A percentile compares a stretch with the other conserved stretches of the same genome.
Evolutionary conservation across 2,797 vertebrate genomes (phyloP).

Genomic region (Syngnathus acus): DNA sequence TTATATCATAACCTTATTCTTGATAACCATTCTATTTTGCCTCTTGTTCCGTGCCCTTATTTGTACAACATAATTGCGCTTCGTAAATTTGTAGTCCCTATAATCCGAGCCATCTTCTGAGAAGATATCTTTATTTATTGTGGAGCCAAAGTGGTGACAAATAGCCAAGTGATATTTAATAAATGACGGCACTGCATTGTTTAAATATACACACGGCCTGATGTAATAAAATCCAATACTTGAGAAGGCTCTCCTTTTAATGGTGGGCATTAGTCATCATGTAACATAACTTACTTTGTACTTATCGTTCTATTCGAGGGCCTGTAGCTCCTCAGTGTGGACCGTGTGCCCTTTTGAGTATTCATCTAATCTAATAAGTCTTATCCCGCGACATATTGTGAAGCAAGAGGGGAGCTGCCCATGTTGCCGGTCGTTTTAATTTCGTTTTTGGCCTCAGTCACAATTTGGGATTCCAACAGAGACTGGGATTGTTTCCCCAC

Average conservation of each 20-base stretch:
- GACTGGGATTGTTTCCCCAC: too few relatives aligned
- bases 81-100: neutral
- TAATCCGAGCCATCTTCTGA: neutral
- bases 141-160: neutral
- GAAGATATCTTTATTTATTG: neutral
- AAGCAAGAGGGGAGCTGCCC: conserved; percentile 18
- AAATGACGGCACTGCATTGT: neutral
- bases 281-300: neutral
- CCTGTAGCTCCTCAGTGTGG: neutral
- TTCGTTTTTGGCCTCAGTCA: conserved; percentile 45
- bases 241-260: neutral
- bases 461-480: conserved; percentile 35
- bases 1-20: too few relatives aligned
- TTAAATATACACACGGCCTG: neutral
- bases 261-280: neutral
- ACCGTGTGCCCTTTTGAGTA: neutral
- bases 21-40: too few relatives aligned
- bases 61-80: neutral
- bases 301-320: neutral
- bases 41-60: too few relatives aligned
- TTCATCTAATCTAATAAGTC: neutral
- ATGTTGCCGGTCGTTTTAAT: conserved; percentile 47
- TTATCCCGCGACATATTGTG: conserved; percentile 8
- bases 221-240: neutral
- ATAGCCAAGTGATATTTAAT: neutral